Conservation (phyloP, 2,888 invertebrate genomes). For the Dromius quadrimaculatus region DNA sequence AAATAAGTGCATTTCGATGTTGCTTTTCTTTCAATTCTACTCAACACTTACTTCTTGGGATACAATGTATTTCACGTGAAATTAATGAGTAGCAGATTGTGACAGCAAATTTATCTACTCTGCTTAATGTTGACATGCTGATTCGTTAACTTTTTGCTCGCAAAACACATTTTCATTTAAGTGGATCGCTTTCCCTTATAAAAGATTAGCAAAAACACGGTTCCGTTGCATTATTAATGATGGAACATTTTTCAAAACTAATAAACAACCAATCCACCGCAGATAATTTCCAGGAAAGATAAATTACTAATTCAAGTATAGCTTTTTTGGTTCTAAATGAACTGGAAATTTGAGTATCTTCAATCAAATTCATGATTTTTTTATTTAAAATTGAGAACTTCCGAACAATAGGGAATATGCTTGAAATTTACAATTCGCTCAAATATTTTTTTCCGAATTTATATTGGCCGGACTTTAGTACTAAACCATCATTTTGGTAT, state of each 20-base stretch:
- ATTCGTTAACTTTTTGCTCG: conserved; percentile 29
- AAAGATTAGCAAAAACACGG: background rate
- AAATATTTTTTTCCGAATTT: no score
- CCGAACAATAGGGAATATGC: no score
- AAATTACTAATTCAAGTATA: background rate
- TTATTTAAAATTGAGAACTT: background rate
- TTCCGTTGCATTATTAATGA: conserved; percentile 14
- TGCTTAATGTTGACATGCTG: conserved; percentile 31
- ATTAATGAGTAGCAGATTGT: conserved; percentile 32
- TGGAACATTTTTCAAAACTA: conserved; percentile 3
- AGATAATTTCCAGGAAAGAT: background rate
- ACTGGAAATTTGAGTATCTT: background rate
- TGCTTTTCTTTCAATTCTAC: conserved; percentile 14
- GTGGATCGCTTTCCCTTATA: background rate
- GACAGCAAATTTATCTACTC: conserved; percentile 40
- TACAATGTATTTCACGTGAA: conserved; percentile 20
- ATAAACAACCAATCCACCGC: background rate
- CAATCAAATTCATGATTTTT: background rate
- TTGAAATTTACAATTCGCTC: no score
- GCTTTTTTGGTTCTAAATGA: no score
- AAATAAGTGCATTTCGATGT: conserved; percentile 22
- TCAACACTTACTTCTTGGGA: background rate
- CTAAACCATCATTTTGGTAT: no score
- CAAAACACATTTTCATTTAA: conserved; percentile 30
- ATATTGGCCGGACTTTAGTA: no score